Base-by-base conservation (phyloP, 2,797 vertebrate genomes). In the Darevskia mixta region DNA sequence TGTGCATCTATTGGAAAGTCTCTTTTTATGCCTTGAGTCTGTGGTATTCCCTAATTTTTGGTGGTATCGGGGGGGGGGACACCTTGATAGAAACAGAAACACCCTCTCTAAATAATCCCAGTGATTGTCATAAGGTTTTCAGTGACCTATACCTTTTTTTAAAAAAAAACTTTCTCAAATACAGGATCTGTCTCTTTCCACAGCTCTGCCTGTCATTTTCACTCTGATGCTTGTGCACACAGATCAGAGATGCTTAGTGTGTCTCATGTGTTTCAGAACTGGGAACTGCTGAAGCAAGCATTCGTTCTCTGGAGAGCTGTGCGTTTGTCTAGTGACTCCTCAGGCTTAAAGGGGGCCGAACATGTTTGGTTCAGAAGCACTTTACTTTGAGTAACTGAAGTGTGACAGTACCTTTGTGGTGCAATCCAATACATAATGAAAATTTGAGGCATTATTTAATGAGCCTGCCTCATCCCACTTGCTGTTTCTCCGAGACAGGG, bases 41-140 rank as follows among this genome's bases (percentile, higher is more conserved):
- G 45, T 58, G 32, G 18, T 27, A 2, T 25, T 72, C 20, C 35
- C 17, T 3, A 29, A 27, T 72, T 71, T 72, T 29, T 11, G 32
- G 6, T 55, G 18, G 25, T 66, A 83, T 71, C 5, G 75, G 8
- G 20, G 69, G 18, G 0, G 1, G 0, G 1, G 2, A 2, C 3
- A 84, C 29, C 88, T 88, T 58, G 13, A 38, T 35, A 84, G 86
- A 88, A 82, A 38, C 13, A 75, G 89, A 92, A 92, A 76, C 23
- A 81, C 41, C 82, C 86, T 38, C 41, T 89, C 7, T 76, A 86
- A 82, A 88, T 67, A 76, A 55, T 71, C 5, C 73, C 72, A 78
- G 1, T 83, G 78, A 17, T 2, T 79, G 27, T 9, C 4, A 82
- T 87, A 43, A 84, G 8, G 1, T 69, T 93, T 91, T 89, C 32